Base-by-base conservation (phyloP, 2,113 vertebrate species). In the Apteryx mantelli region DNA sequence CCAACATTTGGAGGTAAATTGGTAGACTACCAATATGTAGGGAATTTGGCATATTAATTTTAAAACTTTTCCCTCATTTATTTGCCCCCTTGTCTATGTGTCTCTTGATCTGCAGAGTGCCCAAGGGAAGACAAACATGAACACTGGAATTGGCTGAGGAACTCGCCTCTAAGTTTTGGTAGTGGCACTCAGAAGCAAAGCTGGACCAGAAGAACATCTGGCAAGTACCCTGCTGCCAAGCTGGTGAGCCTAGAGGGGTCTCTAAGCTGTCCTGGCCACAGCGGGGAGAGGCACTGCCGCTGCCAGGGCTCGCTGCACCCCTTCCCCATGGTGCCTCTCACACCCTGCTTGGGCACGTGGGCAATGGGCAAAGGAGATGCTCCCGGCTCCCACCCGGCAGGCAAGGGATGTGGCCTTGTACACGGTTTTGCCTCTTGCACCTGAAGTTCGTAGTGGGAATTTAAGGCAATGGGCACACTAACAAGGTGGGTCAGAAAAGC, bases 311-410 rank as follows among this genome's bases (percentile, higher is more conserved):
- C 46, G 3, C 46, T 48, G 46, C 3, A 18, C 46, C 46, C 46
- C 46, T 48, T 48, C 46, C 17, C 46, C 46, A 6, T 8, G 7
- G 63, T 69, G 44, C 11, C 40, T 2, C 0, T 83, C 30, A 77
- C 2, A 25, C 28, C 4, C 25, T 1, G 0, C 34, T 53, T 4
- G 6, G 8, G 11, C 56, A 50, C 10, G 8, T 0, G 0, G 32
- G 40, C 0, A 0, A 1, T 8, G 40, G 68, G n/a, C 20, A 9
- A 52, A 52, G 69, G 15, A 21, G 5, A 81, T 36, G 4, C 18
- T 64, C 32, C 22, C 3, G 1, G 3, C n/a, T 69, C 11, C 19
- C 19, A 71, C 21, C 17, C 18, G 13, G 40, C 38, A 25, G 53
- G 46, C 22, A 64, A 48, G 82, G 55, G 55, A 40, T 1, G 2